Base-by-base conservation (phyloP, 2,888 invertebrate species). In the Eristalinus sepulchralis region DNA sequence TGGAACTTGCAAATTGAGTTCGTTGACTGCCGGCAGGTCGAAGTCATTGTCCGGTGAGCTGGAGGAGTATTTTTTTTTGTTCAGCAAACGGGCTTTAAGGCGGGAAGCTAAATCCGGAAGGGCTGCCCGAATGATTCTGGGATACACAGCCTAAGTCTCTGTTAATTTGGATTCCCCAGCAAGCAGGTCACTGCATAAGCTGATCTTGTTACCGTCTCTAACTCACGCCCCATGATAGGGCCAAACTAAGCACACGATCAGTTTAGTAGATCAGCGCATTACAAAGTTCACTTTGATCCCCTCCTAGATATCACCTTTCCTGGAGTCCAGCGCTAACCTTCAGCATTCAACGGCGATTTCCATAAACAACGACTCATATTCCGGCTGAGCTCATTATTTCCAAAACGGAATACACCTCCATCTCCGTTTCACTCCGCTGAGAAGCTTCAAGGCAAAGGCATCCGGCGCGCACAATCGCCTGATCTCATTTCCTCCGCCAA, bases 291-390 rank as follows among this genome's bases (percentile, higher is more conserved):
- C 47, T n/a, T n/a, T 6, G 47, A 47, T 47, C 17, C 8, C 47
- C 17, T n/a, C 8, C 17, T 17, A 17, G 47, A 47, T 47, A 47
- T 47, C 47, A 17, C 47, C 47, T 17, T 47, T 47, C 47, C 8
- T 47, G 47, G 47, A n/a, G 17, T n/a, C 17, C 47, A 17, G 47
- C 47, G 17, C 47, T 47, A n/a, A 17, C 47, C 47, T 17, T 17
- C 17, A 47, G 17, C 47, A 47, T 47, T 47, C 47, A 17, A 8
- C 47, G 47, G 17, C 57, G 20, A 82, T 86, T 83, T 75, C 70
- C 83, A 86, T 83, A 78, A 82, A 71, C 62, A 75, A 57, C 64
- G 75, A 85, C 75, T 86, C 86, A 86, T 86, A 86, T 86, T 86
- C 86, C 73, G 70, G 53, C 27, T 47, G 39, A 83, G 78, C 86